These are phyloP conservation scores for Campoletis raptor DNA, from an alignment of 2,888 invertebrate genomes.

Conservation along the genomic window DNA sequence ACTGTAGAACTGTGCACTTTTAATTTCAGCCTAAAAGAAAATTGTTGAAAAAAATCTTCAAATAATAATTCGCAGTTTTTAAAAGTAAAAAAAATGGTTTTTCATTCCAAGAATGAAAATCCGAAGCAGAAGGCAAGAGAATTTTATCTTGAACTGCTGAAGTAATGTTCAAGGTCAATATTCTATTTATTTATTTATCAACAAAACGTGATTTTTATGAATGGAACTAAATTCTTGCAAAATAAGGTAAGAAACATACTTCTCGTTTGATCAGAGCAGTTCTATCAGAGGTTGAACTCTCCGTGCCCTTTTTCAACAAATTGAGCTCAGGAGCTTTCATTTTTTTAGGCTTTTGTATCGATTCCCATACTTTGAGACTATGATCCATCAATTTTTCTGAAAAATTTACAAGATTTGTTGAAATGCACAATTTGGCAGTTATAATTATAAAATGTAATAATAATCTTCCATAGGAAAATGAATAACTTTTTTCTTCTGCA, in stretches of 20 bases:
- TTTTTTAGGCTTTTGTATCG: conserved; percentile 27
- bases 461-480: neutral
- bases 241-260: conserved; percentile 56
- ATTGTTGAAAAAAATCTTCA: neutral
- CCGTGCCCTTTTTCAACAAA: conserved; percentile 62
- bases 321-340: conserved; percentile 69
- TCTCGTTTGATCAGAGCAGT: conserved; percentile 73
- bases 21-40: conserved; percentile 73
- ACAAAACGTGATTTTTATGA: too few species aligned
- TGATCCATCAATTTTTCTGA: conserved; percentile 72
- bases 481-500: conserved; percentile 63
- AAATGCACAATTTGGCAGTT: neutral
- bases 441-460: neutral
- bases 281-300: conserved; percentile 73
- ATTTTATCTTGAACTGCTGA: too few species aligned
- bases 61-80: too few species aligned
- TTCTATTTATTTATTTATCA: too few species aligned
- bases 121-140: too few species aligned
- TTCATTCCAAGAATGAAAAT: too few species aligned
- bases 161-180: too few species aligned
- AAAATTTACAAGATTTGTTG: conserved; percentile 12
- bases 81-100: too few species aligned
- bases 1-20: conserved; percentile 74
- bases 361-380: conserved; percentile 72
- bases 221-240: neutral